Evolutionary conservation across 64 coral and sea anemone genomes (phyloP), one percentile per base, ranked within the genome.

Genomic region (Montipora sp.): DNA sequence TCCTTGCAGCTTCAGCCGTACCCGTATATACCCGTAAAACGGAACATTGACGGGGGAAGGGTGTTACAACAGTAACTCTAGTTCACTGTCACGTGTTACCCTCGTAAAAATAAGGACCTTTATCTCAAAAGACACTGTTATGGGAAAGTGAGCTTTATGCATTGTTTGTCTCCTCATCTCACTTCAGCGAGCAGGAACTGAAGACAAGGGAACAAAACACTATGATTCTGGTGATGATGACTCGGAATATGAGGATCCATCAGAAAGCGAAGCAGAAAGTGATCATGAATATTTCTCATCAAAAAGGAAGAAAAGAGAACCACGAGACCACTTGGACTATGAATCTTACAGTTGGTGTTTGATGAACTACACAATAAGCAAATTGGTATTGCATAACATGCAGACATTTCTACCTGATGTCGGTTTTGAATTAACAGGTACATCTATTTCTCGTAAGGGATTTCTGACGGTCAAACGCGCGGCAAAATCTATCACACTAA

Each of bases 281-380:
- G 95, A 94, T 59, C 63, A 79, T 49, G 89, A 80, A 2, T 89
- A 83, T 51, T 77, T 79, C 8, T 77, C 57, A 11, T 77, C 60
- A 58, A 47, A 45, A 24, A 93, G 79, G 16, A 93, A 89, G 65
- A 94, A 88, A 75, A 91, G 59, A 13, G 94, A 99, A 92, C 92
- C 98, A 8, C 22, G 49, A 73, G 94, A 99, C 68, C 98, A 99
- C 23, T 46, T 99, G 45, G 98, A 99, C 48, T 86, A 92, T 8
- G 87, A 95, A 16, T 96, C 98, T n/a, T 99, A 96, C 51, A 88
- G 92, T 60, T 99, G 98, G 98, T 92, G 92, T 77, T 85, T 99
- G 1, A 96, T 99, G 92, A 96, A 99, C 47, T 99, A 99, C 77
- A 77, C 98, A 7, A 94, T 96, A 60, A 92, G 98, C 65, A 94